Evolutionary conservation across 2,113 vertebrate species (phyloP), one percentile per base, ranked within the genome.

Genomic region (Oreochromis aureus): DNA sequence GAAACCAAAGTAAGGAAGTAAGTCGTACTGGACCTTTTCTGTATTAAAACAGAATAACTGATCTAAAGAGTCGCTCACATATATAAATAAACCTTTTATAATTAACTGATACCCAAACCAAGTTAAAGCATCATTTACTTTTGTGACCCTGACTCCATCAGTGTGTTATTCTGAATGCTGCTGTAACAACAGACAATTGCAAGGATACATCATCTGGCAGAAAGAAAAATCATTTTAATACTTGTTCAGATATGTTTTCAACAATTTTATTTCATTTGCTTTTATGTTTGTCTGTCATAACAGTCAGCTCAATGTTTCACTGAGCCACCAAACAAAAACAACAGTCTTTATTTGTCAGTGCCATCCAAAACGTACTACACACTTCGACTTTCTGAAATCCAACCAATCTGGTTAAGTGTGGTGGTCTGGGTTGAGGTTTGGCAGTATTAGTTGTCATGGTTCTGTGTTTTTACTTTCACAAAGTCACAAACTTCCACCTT

Each of bases 221-320:
- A 61, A 36, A 63, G 59, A 19, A 63, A 63, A 66, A 66, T 39
- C 10, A 13, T 39, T 39, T 39, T 12, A 66, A 3, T 66, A 39
- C 34, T n/a, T 39, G 10, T 66, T 66, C 63, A 39, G 34, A 66
- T 63, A 0, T 66, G 32, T 2, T 66, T 39, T 66, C 34, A 69
- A 69, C 1, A 0, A 63, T 11, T 63, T 34, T 34, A 6, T 69
- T 41, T 41, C 0, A 3, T 0, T 61, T 61, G 0, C 0, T 6
- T 41, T 69, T 1, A 41, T 69, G 5, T 61, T 61, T 69, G 0
- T 13, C 10, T 39, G 18, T 41, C 2, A 69, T 41, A 39, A 41
- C 34, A 69, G 34, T 69, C 34, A 69, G 10, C 34, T 63, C 0
- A 2, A 11, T 63, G 30, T 63, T 63, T 34, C 16, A 61, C 58